A percentile compares a stretch with the other conserved stretches of the same genome.
Evolutionary conservation across 2,113 vertebrate species (phyloP).

Genomic region (Tychaedon coryphoeus): DNA sequence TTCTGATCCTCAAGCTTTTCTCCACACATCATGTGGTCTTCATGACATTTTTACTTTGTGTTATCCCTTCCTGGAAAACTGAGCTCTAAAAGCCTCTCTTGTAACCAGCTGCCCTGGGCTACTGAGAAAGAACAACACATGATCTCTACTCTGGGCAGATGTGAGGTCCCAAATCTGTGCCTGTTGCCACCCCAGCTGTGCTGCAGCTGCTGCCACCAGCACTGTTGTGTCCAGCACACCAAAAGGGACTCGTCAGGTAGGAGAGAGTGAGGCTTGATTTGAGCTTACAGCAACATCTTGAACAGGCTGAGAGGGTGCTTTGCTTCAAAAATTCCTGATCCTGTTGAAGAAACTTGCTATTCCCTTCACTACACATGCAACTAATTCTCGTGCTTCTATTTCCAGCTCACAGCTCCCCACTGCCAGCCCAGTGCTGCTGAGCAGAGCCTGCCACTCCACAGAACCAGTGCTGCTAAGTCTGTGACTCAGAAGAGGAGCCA

Average conservation of each 20-base stretch:
- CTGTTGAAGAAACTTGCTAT: background rate
- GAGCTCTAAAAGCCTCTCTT: slow-evolving; percentile 22
- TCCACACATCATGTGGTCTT: background rate
- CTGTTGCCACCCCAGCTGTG: background rate
- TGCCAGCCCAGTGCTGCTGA: background rate
- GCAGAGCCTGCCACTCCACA: background rate
- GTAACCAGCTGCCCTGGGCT: background rate
- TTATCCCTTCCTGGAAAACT: background rate
- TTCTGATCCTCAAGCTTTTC: background rate
- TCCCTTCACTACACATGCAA: background rate
- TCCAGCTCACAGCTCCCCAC: background rate
- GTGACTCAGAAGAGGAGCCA: background rate
- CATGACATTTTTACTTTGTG: background rate
- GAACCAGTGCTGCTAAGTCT: fast-evolving
- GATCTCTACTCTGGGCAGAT: background rate
- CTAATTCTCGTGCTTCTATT: background rate
- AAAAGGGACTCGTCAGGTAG: fast-evolving
- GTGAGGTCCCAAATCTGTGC: background rate
- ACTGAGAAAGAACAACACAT: background rate
- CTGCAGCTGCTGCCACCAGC: background rate
- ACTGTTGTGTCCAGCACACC: background rate
- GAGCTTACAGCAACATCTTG: background rate
- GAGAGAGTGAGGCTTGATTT: background rate
- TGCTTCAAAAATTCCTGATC: background rate
- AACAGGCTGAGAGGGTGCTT: background rate